Conservation (phyloP, 2,113 vertebrate genomes). For the Rhinopomastus cyanomelas region DNA sequence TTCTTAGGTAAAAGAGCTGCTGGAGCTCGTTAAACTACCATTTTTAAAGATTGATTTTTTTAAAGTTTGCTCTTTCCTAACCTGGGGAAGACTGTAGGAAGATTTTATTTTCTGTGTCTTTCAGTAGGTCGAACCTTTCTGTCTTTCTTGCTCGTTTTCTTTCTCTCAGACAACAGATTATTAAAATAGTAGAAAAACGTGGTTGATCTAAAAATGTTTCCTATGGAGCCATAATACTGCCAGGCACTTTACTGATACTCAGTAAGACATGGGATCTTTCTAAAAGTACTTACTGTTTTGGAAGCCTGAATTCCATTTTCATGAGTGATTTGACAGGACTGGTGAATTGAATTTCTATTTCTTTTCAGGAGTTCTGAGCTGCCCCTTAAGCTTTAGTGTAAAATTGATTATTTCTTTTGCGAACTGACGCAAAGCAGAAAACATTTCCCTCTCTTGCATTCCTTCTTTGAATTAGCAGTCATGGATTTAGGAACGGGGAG, state of each 20-base stretch:
- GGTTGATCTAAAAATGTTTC: slow-evolving; percentile 42
- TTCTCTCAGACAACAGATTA: slow-evolving; percentile 41
- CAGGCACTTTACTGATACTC: slow-evolving; percentile 48
- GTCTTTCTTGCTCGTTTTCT: neutral
- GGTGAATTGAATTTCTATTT: neutral
- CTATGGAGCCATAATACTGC: slow-evolving; percentile 53
- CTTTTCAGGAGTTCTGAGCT: neutral
- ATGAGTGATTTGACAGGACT: neutral
- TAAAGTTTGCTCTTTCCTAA: slow-evolving; percentile 27
- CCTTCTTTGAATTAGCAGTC: neutral
- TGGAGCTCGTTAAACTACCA: slow-evolving; percentile 52
- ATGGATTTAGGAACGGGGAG: neutral
- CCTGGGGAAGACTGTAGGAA: slow-evolving; percentile 8
- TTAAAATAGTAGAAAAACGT: slow-evolving; percentile 32
- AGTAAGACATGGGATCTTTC: neutral
- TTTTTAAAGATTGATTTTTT: slow-evolving; percentile 22
- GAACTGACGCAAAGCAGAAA: neutral
- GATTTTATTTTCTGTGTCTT: neutral
- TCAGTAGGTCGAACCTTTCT: slow-evolving; percentile 16
- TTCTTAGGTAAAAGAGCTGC: slow-evolving; percentile 44
- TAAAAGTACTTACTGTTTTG: neutral
- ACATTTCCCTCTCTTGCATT: neutral
- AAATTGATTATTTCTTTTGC: neutral
- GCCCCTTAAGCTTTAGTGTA: neutral
- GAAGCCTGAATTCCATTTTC: slow-evolving; percentile 12